Evolutionary conservation across 2,888 invertebrate species (phyloP).

Genomic region (Chalcosyrphus nemorum): DNA sequence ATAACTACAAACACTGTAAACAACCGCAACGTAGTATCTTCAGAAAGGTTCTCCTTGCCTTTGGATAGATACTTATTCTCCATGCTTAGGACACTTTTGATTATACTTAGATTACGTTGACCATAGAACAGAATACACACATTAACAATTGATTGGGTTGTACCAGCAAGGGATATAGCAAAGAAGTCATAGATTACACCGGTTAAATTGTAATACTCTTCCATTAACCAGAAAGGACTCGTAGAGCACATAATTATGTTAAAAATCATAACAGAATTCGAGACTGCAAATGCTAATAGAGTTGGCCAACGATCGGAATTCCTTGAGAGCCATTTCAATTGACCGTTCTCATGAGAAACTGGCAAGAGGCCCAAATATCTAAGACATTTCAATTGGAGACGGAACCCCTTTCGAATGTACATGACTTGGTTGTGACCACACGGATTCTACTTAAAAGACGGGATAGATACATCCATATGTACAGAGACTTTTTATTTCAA

Average conservation of each 20-base stretch:
- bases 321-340: background rate
- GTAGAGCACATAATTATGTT: background rate
- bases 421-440: constrained; percentile 1
- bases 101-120: background rate
- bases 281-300: background rate
- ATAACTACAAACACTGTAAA: background rate
- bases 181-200: background rate
- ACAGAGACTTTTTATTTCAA: too few relatives aligned
- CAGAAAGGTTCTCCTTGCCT: too few relatives aligned
- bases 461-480: too few relatives aligned
- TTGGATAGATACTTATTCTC: constrained; percentile 17
- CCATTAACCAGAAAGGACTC: too few relatives aligned
- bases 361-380: constrained; percentile 15
- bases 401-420: constrained; percentile 22
- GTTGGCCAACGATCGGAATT: background rate
- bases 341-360: background rate
- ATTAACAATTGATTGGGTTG: background rate
- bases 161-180: background rate
- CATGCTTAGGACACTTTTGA: background rate
- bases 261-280: background rate
- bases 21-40: background rate
- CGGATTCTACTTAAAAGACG: constrained; percentile 4
- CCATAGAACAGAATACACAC: background rate
- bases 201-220: background rate
- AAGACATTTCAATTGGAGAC: constrained; percentile 20